A percentile compares a stretch with the other conserved stretches of the same genome.
phyloP scores from a whole-genome alignment of 2,113 vertebrate genomes.

The Cairina moschata region DNA sequence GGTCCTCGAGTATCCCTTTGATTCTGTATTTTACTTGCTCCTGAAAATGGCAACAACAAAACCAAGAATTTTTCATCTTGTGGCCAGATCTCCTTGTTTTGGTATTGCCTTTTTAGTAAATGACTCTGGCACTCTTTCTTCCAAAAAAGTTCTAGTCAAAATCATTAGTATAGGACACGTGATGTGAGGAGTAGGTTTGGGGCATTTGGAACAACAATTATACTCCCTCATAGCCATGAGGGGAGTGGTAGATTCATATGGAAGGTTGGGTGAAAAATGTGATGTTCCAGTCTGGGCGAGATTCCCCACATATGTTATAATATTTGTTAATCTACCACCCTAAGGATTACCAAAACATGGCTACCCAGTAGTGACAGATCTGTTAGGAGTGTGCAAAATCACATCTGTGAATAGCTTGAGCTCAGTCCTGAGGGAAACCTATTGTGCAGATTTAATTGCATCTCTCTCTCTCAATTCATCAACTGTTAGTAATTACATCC shows the following conservation, averaged over 20 bases:
- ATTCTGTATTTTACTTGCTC: background rate
- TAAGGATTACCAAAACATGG: background rate
- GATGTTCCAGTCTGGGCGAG: background rate
- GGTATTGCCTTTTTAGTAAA: background rate
- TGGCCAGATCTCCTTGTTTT: background rate
- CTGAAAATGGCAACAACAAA: background rate
- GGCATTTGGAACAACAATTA: background rate
- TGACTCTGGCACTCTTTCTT: background rate
- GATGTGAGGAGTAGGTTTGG: background rate
- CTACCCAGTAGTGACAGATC: background rate
- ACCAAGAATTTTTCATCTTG: background rate
- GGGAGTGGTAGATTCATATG: background rate
- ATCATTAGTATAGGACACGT: background rate
- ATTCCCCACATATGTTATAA: background rate
- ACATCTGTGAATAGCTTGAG: conserved; percentile 10
- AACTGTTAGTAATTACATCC: conserved; percentile 38
- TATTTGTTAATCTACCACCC: background rate
- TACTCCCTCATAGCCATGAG: background rate
- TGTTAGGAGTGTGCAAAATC: conserved; percentile 13
- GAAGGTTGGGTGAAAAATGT: background rate
- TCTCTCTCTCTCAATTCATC: conserved; percentile 39
- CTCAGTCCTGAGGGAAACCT: background rate
- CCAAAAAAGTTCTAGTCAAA: background rate
- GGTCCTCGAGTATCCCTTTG: background rate
- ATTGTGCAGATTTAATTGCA: conserved; percentile 21